Base-by-base conservation (phyloP, 1,140 invertebrate species). In the Glossosoma conforme region DNA sequence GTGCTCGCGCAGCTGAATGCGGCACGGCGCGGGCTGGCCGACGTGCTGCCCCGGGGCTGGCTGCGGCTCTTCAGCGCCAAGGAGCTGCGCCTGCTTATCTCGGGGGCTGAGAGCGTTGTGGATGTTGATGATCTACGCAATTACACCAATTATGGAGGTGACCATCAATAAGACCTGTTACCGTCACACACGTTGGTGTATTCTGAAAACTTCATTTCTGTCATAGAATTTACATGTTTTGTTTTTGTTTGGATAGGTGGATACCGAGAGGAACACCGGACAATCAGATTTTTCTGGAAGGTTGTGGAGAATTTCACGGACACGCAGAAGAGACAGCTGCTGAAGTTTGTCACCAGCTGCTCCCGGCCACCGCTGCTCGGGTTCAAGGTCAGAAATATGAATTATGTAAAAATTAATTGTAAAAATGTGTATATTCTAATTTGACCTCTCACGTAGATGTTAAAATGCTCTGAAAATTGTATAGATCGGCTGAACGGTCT, bases 281-380 rank as follows among this genome's bases (percentile, higher is more conserved):
- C 82, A 2, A 84, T 92, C 50, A 67, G 77, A 32, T 72, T 81
- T 35, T 84, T 97, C 79, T 87, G 94, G 94, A 86, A 82, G 68
- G 87, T 94, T 15, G 78, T 97, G 3, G 75, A 84, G 53, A 78
- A 79, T 14, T 93, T 98, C 62, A 85, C 79, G 52, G 92, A 96
- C 68, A 75, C 82, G 18, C 87, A 97, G 65, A 84, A 87, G 44
- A 77, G 92, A 43, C 86, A 93, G 61, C 68, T 98, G 10, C 71
- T 98, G 0, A 96, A 97, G 69, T 98, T 98, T 79, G 93, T 97
- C 3, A 98, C 96, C 1, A 96, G 93, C 64, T 97, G 93, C 62
- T 97, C 94, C 1, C 70, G 93, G 59, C 93, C 94, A n/a, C 96
- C 96, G 3, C 74, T 98, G n/a, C 72, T 97, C 15, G 96, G 96